Base-by-base conservation (phyloP, 2,797 vertebrate genomes). In the Trematomus bernacchii region DNA sequence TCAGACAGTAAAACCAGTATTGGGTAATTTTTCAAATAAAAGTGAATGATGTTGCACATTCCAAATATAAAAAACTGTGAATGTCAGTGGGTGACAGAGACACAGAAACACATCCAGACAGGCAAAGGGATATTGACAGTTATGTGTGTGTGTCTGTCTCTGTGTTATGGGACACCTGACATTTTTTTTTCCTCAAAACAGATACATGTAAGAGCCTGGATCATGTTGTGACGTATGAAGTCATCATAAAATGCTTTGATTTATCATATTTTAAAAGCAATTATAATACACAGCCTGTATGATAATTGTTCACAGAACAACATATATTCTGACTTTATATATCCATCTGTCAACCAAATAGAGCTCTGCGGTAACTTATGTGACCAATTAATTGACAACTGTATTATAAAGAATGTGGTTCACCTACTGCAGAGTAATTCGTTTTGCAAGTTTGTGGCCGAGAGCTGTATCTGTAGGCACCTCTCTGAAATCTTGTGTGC, bases 161-260 rank as follows among this genome's bases (percentile, higher is more conserved):
- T 27, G 27, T 3, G n/a, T 19, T 44, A n/a, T 51, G 13, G 51
- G 23, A 77, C 33, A 52, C 14, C 51, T 53, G 11, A 23, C 44
- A 58, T 77, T 54, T 40, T 52, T 55, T 46, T 33, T 40, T 27
- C 71, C 77, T 80, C 52, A 67, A 67, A 77, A 70, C 68, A 71
- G 48, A 71, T 46, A n/a, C 16, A 27, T 68, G 6, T 68, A 65
- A 73, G 72, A 79, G 50, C n/a, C n/a, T n/a, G n/a, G 70, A 79
- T 70, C 60, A 72, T 16, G 61, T 77, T 42, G 52, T 62, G 55
- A 70, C 43, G 61, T 79, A 37, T 40, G 37, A 65, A 33, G 44
- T 19, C 11, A n/a, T n/a, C 13, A 16, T 23, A 10, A 21, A 19
- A 19, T 14, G 11, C 12, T 57, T 37, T 62, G 27, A 43, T 55